A percentile compares a stretch with the other conserved stretches of the same genome.
Conservation (phyloP, 2,888 invertebrate species). For the Proisotoma minuta region DNA sequence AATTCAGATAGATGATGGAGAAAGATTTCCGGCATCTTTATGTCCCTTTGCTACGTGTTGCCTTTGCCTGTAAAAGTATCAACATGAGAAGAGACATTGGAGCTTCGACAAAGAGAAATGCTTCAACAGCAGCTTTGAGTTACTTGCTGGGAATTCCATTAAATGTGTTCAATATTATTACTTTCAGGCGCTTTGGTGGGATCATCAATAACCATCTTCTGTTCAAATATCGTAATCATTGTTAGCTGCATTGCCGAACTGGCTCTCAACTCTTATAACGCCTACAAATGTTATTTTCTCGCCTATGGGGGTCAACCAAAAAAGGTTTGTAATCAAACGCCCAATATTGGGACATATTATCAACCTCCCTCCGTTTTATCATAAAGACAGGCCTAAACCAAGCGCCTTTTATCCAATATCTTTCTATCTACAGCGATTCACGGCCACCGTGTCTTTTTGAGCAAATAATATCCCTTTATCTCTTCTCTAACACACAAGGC, state of each 20-base stretch:
- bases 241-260: constrained; percentile 41
- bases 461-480: no score
- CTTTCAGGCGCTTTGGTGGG: constrained; percentile 39
- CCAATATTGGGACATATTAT: constrained; percentile 3
- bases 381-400: not conserved
- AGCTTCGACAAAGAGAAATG: constrained; percentile 10
- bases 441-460: no score
- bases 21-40: constrained; percentile 2
- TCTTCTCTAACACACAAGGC: no score
- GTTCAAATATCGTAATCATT: constrained; percentile 46
- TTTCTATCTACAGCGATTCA: no score
- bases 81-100: not conserved
- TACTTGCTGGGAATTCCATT: constrained; percentile 23
- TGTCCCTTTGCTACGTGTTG: constrained; percentile 7
- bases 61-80: not conserved
- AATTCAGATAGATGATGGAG: not conserved
- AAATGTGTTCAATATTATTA: constrained; percentile 22
- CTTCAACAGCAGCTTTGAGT: constrained; percentile 18
- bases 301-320: constrained; percentile 44
- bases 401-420: no score
- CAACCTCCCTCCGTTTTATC: constrained; percentile 9
- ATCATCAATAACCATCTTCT: constrained; percentile 43
- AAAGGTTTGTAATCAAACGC: constrained; percentile 30
- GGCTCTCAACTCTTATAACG: constrained; percentile 43
- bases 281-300: constrained; percentile 45